Evolutionary conservation across 2,113 vertebrate genomes (phyloP), one percentile per base, ranked within the genome.

Genomic region (Canis aureus): DNA sequence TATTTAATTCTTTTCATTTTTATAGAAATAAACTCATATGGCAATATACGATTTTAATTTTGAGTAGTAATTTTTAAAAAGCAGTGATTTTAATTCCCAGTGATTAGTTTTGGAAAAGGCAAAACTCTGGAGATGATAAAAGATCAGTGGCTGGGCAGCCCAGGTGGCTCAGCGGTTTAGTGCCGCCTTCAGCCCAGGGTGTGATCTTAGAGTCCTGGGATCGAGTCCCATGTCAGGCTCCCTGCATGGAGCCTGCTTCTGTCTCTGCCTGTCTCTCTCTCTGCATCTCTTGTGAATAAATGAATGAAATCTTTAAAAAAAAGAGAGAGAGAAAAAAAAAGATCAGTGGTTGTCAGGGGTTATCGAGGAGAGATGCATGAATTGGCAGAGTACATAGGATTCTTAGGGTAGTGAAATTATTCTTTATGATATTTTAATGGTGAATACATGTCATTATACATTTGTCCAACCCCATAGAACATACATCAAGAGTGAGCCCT

Each of bases 1-100:
- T 71, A 57, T 67, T 96, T 80, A 1, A 82, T 89, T 84, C 8
- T 79, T 73, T 94, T 96, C 15, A 80, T 82, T 92, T 90, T 84
- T 86, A 94, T 25, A 38, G 76, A 94, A 92, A 85, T 81, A 83
- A 89, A 66, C 22, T 60, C n/a, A 60, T 32, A 16, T 93, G 62
- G 23, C 17, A 87, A 90, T 19, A 89, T 59, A 29, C 73, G 43
- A 64, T 95, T 92, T 94, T 92, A 73, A 67, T 57, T 95, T 85
- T 89, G 22, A 92, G 43, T 71, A 57, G 15, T 76, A 13, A 59
- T 85, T 89, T 90, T 53, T 51, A 85, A 85, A 83, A 80, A 73
- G 20, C 11, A 38, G 16, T 95, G n/a, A 82, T 94, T 94, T 32
- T 62, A 43, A 51, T 79, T 90, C 43, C 7, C 43, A 43, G 43